Base-by-base conservation (phyloP, 1,140 invertebrate species). In the Daktulosphaira vitifoliae region DNA sequence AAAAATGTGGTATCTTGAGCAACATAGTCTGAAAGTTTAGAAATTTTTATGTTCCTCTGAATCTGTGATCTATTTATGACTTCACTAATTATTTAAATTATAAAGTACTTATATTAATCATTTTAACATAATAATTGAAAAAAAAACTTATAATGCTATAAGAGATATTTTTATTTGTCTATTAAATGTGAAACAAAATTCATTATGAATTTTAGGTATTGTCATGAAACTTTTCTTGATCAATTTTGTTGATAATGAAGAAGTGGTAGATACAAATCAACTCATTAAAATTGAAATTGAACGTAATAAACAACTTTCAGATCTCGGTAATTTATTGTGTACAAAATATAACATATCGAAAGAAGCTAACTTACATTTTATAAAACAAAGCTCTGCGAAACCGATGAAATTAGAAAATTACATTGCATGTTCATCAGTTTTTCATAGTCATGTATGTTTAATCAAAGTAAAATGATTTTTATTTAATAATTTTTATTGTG, bases 171-270 rank as follows among this genome's bases (percentile, higher is more conserved):
- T 33, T 33, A 33, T 33, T 33, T 33, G 29, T 33, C 11, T 33
- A 6, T 11, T 33, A 11, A 33, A 6, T 33, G 29, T 6, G 5
- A 6, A 33, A 33, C 5, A 33, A 5, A 6, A 33, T 33, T 33
- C 5, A 6, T 6, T 46, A 20, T 33, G 1, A 46, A 6, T 1
- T 29, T 44, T 16, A 62, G 56, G 8, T 46, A 11, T 48, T 15
- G 15, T 46, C 1, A 33, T 62, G 25, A 46, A 48, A 33, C 26
- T 62, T 3, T 62, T 48, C 13, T 46, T 62, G 25, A 62, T 62
- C n/a, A 62, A 62, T 42, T 22, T 62, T 38, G 56, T 46, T 15
- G 56, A 62, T 13, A 62, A 62, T n/a, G 42, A 48, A 22, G 56
- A 62, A 48, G 56, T 46, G 29, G 46, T 62, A 29, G 56, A 62